Evolutionary conservation across 2,888 invertebrate species (phyloP).

Genomic region (Alviniconcha strummeri): DNA sequence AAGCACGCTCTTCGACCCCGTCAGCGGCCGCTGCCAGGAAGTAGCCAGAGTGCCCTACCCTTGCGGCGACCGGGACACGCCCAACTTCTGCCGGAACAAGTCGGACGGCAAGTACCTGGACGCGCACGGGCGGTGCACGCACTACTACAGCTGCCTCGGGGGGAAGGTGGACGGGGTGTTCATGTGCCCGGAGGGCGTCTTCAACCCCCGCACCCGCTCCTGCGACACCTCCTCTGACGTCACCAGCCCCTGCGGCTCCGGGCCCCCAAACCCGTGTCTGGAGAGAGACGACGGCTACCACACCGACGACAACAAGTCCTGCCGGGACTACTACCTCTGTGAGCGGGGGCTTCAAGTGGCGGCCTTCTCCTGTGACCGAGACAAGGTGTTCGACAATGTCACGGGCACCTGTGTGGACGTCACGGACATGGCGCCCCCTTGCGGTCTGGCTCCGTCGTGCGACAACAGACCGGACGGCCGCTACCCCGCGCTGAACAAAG

Average conservation of each 20-base stretch:
- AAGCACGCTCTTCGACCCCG: constrained; percentile 42
- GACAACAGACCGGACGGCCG: constrained; percentile 32
- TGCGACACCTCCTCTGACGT: constrained; percentile 39
- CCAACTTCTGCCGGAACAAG: constrained; percentile 43
- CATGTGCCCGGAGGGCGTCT: constrained; percentile 43
- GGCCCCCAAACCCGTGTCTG: constrained; percentile 37
- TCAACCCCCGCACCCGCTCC: constrained; percentile 37
- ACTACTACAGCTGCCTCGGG: constrained; percentile 49
- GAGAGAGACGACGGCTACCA: constrained; percentile 37
- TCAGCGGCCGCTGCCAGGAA: constrained; percentile 39
- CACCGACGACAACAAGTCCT: constrained; percentile 23
- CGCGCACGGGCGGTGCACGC: constrained; percentile 51
- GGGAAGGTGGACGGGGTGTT: constrained; percentile 39
- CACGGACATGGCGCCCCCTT: constrained; percentile 31
- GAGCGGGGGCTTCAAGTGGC: constrained; percentile 39
- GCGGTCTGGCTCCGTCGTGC: constrained; percentile 34
- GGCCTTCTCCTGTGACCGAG: constrained; percentile 34
- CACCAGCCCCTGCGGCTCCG: constrained; percentile 41
- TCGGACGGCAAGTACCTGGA: constrained; percentile 51
- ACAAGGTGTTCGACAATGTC: constrained; percentile 34
- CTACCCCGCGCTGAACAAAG: constrained; percentile 36
- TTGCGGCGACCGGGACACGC: constrained; percentile 49
- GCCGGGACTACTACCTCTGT: constrained; percentile 35
- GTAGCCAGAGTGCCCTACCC: constrained; percentile 48
- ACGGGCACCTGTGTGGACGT: constrained; percentile 34